These are phyloP conservation scores for Stichopus chloronotus DNA, from an alignment of 35 echinoderm and acorn worm genomes.

Conservation along the genomic window DNA sequence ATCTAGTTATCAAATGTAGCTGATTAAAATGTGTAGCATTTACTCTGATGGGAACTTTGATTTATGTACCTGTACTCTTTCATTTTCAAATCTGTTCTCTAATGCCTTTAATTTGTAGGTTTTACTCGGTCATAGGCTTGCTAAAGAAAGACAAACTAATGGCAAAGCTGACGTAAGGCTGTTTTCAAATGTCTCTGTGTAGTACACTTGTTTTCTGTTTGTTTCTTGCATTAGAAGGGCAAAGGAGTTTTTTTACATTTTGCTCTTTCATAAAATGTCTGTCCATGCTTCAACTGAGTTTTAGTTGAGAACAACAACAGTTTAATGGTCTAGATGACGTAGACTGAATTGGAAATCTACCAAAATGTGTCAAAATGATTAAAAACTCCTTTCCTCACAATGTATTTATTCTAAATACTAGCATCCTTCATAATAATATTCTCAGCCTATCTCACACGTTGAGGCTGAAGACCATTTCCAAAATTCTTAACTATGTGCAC, in stretches of 20 bases:
- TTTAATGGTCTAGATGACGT: no score
- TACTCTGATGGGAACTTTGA: neutral
- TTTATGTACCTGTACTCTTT: neutral
- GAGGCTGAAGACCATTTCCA: neutral
- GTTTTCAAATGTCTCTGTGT: neutral
- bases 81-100: neutral
- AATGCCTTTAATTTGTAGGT: conserved; percentile 45
- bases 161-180: conserved; percentile 32
- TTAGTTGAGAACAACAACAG: no score
- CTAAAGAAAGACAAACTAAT: conserved; percentile 68
- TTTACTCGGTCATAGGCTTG: conserved; percentile 70
- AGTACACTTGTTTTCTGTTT: neutral
- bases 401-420: neutral
- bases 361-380: neutral
- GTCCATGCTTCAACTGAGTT: no score
- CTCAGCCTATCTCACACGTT: neutral
- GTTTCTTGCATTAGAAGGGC: neutral
- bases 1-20: neutral
- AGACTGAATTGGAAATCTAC: neutral
- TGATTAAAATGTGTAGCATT: neutral
- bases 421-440: neutral
- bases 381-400: neutral
- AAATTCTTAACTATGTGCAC: neutral
- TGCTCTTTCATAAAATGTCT: neutral
- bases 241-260: neutral